phyloP scores from a whole-genome alignment of 2,888 invertebrate genomes.

The Metallyticus violacea region DNA sequence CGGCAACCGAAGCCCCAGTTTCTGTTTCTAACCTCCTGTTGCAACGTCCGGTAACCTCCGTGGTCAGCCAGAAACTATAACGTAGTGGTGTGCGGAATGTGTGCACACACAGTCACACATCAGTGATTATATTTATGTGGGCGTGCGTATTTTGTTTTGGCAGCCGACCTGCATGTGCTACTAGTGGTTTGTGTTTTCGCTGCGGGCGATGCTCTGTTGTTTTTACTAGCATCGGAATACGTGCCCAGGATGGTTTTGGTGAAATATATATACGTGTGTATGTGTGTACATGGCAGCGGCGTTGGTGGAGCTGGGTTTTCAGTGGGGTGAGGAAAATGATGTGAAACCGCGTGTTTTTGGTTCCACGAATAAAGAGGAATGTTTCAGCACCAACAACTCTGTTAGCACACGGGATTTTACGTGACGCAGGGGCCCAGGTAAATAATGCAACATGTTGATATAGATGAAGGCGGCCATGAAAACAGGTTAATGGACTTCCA shows the following conservation, averaged over 20 bases:
- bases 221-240: background rate
- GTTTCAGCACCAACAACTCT: background rate
- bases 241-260: background rate
- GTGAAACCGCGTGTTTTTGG: background rate
- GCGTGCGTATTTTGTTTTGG: background rate
- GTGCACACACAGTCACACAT: background rate
- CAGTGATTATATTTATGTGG: background rate
- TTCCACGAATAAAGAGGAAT: background rate
- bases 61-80: background rate
- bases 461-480: background rate
- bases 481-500: background rate
- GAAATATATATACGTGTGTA: background rate
- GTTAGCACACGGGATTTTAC: background rate
- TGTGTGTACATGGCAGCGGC: background rate
- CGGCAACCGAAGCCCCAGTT: too few species aligned
- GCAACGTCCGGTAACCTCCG: background rate
- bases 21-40: background rate
- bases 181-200: background rate
- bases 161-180: background rate
- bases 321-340: background rate
- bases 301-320: too few species aligned
- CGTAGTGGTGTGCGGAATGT: background rate
- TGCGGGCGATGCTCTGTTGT: background rate
- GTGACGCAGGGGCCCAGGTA: background rate
- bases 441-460: background rate